Percentiles rank a stretch among this genome's conserved stretches.
These are phyloP conservation scores for Epizoanthus ramosus DNA, from an alignment of 92 coral and sea anemone genomes.

Conservation along the genomic window DNA sequence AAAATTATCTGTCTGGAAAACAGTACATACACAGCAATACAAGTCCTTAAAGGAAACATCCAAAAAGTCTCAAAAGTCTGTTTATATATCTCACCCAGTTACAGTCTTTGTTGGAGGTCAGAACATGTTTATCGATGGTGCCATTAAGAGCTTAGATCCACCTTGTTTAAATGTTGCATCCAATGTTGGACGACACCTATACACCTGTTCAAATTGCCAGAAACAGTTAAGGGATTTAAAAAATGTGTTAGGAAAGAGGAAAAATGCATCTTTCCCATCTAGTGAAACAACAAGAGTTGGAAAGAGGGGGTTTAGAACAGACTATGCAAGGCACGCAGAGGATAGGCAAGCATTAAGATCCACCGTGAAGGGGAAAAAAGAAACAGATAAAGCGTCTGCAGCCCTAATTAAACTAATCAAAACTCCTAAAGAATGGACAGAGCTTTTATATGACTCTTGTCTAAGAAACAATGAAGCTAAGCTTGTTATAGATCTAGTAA, in stretches of 20 bases:
- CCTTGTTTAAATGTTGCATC: neutral
- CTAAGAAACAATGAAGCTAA: conserved; percentile 31
- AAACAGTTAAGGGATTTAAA: conserved; percentile 31
- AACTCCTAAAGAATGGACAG: conserved; percentile 41
- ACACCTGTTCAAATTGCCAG: conserved; percentile 33
- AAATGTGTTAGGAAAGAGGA: conserved; percentile 6
- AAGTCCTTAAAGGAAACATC: neutral
- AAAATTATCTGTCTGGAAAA: conserved; percentile 5
- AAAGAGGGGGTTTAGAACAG: conserved; percentile 28
- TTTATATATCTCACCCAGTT: conserved; percentile 23
- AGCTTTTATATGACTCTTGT: conserved; percentile 25
- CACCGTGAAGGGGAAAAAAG: conserved; percentile 17
- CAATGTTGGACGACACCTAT: conserved; percentile 13
- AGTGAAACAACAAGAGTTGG: conserved; percentile 11
- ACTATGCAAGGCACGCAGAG: too few relatives aligned
- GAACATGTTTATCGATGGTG: conserved; percentile 14
- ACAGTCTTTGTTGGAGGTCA: conserved; percentile 9
- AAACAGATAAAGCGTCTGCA: neutral
- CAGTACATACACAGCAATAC: neutral
- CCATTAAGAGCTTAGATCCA: conserved; percentile 26
- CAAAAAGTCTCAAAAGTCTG: conserved; percentile 12
- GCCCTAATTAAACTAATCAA: conserved; percentile 6
- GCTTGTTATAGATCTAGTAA: conserved; percentile 16
- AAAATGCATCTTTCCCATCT: neutral
- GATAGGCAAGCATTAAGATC: too few relatives aligned